These are phyloP conservation scores for Miltochrista miniata DNA, from an alignment of 2,888 invertebrate species.

Conservation along the genomic window DNA sequence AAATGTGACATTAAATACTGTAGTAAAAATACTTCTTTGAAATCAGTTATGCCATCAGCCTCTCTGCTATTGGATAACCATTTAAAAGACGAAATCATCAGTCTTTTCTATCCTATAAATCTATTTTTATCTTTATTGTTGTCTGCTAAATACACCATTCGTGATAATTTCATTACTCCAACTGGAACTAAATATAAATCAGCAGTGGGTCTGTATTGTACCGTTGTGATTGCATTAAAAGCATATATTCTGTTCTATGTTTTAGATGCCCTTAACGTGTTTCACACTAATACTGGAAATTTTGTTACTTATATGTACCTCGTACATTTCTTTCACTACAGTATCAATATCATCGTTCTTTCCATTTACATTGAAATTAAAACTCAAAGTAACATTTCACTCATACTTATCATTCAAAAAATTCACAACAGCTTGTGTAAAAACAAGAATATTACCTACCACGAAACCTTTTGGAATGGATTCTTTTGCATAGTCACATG, in stretches of 20 bases:
- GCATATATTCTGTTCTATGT: background rate
- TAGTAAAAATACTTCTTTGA: no score
- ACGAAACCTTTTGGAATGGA: background rate
- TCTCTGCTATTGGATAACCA: background rate
- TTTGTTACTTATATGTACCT: background rate
- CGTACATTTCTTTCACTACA: background rate
- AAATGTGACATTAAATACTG: no score
- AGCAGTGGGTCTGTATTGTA: background rate
- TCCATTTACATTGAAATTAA: background rate
- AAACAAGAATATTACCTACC: background rate
- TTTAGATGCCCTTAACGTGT: background rate
- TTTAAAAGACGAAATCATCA: background rate
- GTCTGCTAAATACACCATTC: background rate
- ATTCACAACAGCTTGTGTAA: background rate
- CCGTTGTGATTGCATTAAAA: background rate
- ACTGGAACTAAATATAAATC: background rate
- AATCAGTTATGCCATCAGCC: background rate
- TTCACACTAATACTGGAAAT: background rate
- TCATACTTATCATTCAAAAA: background rate
- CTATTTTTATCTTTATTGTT: background rate
- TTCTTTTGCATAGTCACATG: background rate
- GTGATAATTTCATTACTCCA: conserved; percentile 1
- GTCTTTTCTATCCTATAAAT: background rate
- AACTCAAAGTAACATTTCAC: background rate
- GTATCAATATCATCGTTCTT: background rate